A percentile compares a stretch with the other conserved stretches of the same genome.
phyloP scores from a whole-genome alignment of 2,113 vertebrate genomes.

The Eonycteris spelaea region DNA sequence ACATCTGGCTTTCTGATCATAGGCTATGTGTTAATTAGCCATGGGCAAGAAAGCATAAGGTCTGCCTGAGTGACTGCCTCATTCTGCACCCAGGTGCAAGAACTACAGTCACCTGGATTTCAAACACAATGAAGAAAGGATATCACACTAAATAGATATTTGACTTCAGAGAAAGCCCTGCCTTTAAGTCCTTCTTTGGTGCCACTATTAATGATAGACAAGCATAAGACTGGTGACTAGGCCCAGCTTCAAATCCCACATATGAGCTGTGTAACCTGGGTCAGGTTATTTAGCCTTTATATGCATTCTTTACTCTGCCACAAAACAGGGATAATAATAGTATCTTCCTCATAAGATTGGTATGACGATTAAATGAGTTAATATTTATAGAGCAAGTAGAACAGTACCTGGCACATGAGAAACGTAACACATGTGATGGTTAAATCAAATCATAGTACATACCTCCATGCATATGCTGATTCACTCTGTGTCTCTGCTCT shows the following conservation, averaged over 20 bases:
- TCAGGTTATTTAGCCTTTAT: not conserved
- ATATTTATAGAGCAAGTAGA: slow-evolving; percentile 36
- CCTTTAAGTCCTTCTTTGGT: not conserved
- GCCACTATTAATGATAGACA: not conserved
- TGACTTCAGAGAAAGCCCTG: not conserved
- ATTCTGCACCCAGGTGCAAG: slow-evolving; percentile 17
- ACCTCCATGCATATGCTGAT: not conserved
- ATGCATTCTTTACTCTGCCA: not conserved
- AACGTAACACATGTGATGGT: not conserved
- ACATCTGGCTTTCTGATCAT: slow-evolving; percentile 62
- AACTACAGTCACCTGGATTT: not conserved
- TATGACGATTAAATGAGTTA: slow-evolving; percentile 30
- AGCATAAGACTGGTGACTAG: not conserved
- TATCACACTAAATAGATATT: not conserved
- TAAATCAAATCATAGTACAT: not conserved
- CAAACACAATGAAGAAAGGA: slow-evolving; percentile 10
- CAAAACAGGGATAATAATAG: not conserved
- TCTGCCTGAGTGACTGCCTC: slow-evolving; percentile 47
- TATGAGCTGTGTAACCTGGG: not conserved
- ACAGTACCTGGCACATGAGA: not conserved
- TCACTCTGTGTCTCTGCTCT: not conserved
- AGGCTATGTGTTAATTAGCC: slow-evolving; percentile 74
- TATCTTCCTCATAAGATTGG: not conserved
- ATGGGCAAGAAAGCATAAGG: slow-evolving; percentile 79
- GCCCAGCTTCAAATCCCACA: not conserved